phyloP scores from a whole-genome alignment of 2,888 invertebrate genomes.

The Oxytorus armatus region DNA sequence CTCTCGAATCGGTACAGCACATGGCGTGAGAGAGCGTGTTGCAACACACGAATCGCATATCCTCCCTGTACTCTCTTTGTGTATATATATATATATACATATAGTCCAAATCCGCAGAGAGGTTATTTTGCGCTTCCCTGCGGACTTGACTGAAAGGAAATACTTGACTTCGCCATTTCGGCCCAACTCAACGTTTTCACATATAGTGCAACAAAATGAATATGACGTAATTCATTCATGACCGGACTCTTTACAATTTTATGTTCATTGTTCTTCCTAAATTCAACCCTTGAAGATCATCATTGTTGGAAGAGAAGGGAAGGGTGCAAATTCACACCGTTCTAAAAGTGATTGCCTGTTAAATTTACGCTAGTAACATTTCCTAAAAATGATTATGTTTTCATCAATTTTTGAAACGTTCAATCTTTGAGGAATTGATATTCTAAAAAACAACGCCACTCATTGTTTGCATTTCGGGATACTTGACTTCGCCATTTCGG shows the following conservation, averaged over 20 bases:
- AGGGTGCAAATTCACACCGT: too few relatives aligned
- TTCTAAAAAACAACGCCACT: too few relatives aligned
- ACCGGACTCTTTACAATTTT: background rate
- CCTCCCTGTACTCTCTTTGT: constrained; percentile 10
- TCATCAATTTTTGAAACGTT: too few relatives aligned
- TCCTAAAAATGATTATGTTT: too few relatives aligned
- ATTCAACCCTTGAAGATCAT: background rate
- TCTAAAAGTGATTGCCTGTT: too few relatives aligned
- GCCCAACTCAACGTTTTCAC: constrained; percentile 41
- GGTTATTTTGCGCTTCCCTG: constrained; percentile 24
- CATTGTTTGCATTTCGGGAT: too few relatives aligned
- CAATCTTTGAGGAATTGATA: too few relatives aligned
- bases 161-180: constrained; percentile 49
- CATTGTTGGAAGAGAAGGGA: too few relatives aligned
- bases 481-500: constrained; percentile 47
- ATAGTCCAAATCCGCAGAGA: constrained; percentile 42
- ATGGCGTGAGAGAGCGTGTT: background rate
- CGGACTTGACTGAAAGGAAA: constrained; percentile 55
- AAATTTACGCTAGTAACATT: too few relatives aligned
- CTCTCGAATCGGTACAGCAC: constrained; percentile 47
- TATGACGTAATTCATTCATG: constrained; percentile 16
- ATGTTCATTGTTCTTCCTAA: background rate
- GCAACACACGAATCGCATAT: constrained; percentile 27
- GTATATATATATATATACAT: background rate
- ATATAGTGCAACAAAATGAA: constrained; percentile 21